Evolutionary conservation across 2,888 invertebrate species (phyloP).

Genomic region (Abrostola tripartita): DNA sequence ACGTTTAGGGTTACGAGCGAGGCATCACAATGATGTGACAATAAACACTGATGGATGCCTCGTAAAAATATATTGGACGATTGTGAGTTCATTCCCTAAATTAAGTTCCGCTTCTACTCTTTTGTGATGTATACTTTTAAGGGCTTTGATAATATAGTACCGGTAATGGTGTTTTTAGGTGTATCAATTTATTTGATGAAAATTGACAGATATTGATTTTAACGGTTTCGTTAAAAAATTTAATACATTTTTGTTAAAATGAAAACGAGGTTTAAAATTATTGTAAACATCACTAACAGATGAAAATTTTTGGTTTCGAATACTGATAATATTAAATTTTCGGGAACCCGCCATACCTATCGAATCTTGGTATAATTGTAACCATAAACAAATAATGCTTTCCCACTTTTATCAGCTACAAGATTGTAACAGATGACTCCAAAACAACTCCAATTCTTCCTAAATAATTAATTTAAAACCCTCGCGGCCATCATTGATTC

Average conservation of each 20-base stretch:
- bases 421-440: neutral
- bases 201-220: too few relatives aligned
- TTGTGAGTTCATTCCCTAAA: conserved; percentile 63
- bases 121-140: conserved; percentile 33
- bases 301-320: too few relatives aligned
- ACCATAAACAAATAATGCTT: too few relatives aligned
- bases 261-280: too few relatives aligned
- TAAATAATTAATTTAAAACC: conserved; percentile 47
- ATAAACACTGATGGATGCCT: conserved; percentile 63
- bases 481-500: conserved; percentile 46
- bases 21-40: conserved; percentile 57
- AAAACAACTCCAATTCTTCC: conserved; percentile 1
- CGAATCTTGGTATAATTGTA: too few relatives aligned
- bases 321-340: too few relatives aligned
- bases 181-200: too few relatives aligned
- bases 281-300: too few relatives aligned
- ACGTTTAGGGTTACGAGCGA: conserved; percentile 59
- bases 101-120: conserved; percentile 52
- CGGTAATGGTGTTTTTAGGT: too few relatives aligned
- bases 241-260: too few relatives aligned
- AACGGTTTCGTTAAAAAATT: too few relatives aligned
- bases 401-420: neutral
- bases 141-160: conserved; percentile 27
- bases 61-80: conserved; percentile 64
- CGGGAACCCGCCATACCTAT: too few relatives aligned